phyloP scores from a whole-genome alignment of 2,888 invertebrate species.

The Sphaerophoria rueppellii region DNA sequence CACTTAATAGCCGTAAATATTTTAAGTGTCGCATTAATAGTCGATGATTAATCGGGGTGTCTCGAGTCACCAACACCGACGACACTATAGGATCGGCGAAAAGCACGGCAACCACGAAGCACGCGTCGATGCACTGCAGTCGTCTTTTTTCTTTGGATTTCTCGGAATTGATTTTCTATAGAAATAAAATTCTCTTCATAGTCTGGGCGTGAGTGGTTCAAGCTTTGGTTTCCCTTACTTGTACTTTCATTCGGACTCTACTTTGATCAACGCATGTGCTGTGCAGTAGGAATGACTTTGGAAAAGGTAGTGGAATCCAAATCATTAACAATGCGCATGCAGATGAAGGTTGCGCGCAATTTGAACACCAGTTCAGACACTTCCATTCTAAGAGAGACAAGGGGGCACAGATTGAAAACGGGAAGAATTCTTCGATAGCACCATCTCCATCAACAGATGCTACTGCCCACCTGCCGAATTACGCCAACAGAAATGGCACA shows the following conservation, averaged over 20 bases:
- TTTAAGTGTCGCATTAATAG: conserved; percentile 81
- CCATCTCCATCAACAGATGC: conserved; percentile 33
- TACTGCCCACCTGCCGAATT: conserved; percentile 73
- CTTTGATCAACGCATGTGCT: conserved; percentile 44
- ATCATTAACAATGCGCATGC: conserved; percentile 63
- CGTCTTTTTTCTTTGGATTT: conserved; percentile 58
- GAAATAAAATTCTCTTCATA: conserved; percentile 45
- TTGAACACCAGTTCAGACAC: conserved; percentile 66
- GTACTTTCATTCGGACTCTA: conserved; percentile 59
- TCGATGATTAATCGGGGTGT: conserved; percentile 81
- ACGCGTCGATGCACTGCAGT: conserved; percentile 1
- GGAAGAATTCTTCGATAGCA: conserved; percentile 48
- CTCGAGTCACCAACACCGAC: conserved; percentile 74
- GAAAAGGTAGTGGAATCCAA: conserved; percentile 20
- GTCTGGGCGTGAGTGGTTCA: conserved; percentile 5
- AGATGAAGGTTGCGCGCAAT: conserved; percentile 61
- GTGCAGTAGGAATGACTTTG: not conserved
- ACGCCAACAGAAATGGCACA: conserved; percentile 67
- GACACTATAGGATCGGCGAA: conserved; percentile 2
- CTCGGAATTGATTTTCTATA: conserved; percentile 72
- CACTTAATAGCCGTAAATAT: conserved; percentile 81
- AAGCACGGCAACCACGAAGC: not conserved
- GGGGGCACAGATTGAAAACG: conserved; percentile 49
- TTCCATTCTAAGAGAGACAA: conserved; percentile 40
- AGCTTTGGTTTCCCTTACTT: conserved; percentile 39